These are phyloP conservation scores for Xenopus laevis DNA, from an alignment of 2,113 vertebrate species.

Conservation along the genomic window DNA sequence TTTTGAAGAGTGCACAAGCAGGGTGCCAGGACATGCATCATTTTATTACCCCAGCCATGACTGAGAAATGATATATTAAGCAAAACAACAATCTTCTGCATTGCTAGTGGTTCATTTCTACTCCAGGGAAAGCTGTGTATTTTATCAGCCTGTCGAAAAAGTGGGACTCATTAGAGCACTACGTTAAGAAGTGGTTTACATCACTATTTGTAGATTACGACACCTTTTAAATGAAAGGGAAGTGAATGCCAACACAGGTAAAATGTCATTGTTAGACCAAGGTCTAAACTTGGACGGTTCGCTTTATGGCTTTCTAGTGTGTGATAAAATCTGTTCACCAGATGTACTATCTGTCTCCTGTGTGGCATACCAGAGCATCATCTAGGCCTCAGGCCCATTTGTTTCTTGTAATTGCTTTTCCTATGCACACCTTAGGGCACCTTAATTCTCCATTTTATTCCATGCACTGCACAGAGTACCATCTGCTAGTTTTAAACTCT, in stretches of 20 bases:
- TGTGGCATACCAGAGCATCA: constrained; percentile 80
- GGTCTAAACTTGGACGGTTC: constrained; percentile 63
- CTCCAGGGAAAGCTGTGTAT: constrained; percentile 50
- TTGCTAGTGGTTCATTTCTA: constrained; percentile 53
- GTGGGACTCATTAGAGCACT: constrained; percentile 58
- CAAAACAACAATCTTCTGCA: constrained; percentile 49
- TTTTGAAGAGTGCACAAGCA: constrained; percentile 42
- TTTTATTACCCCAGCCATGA: constrained; percentile 62
- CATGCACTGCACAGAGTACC: constrained; percentile 93
- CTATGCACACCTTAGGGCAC: constrained; percentile 91
- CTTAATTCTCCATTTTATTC: constrained; percentile 97
- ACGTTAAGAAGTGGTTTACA: constrained; percentile 71
- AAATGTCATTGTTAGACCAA: constrained; percentile 68
- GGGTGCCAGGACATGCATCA: constrained; percentile 63
- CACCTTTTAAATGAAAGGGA: constrained; percentile 76
- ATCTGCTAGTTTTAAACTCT: constrained; percentile 87
- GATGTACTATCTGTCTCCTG: constrained; percentile 83
- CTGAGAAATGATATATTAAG: constrained; percentile 59
- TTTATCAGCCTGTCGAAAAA: constrained; percentile 56
- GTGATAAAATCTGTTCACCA: constrained; percentile 80
- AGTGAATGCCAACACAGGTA: constrained; percentile 74
- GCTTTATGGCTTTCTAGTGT: constrained; percentile 76
- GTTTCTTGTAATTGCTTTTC: constrained; percentile 98
- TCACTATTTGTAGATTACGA: constrained; percentile 72
- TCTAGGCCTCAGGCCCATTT: constrained; percentile 90